Percentiles rank a stretch among this genome's conserved stretches.
Evolutionary conservation across 2,888 invertebrate species (phyloP).

Genomic region (Coenonympha glycerion): DNA sequence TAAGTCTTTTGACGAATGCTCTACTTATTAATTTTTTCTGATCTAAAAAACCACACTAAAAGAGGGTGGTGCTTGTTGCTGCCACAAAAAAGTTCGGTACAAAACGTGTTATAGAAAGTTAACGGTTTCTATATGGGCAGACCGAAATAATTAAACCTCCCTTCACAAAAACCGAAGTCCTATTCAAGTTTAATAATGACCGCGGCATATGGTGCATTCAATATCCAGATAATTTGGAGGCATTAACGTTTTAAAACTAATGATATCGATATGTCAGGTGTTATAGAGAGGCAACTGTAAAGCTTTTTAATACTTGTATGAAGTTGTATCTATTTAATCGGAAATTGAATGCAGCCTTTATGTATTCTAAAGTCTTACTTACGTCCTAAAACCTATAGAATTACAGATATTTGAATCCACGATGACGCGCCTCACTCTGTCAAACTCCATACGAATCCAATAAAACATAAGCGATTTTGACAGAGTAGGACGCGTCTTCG

Average conservation of each 20-base stretch:
- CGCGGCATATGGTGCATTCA: slow-evolving; percentile 48
- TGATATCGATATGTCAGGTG: slow-evolving; percentile 21
- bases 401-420: no score
- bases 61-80: not conserved
- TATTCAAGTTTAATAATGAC: slow-evolving; percentile 51
- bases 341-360: no score
- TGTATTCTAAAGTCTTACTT: no score
- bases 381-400: no score
- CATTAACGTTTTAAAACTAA: slow-evolving; percentile 21
- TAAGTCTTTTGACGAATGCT: not conserved
- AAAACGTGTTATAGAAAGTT: slow-evolving; percentile 36
- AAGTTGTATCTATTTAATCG: no score
- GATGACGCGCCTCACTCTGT: no score
- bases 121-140: slow-evolving; percentile 42
- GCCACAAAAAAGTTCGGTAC: slow-evolving; percentile 3
- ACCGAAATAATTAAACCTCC: slow-evolving; percentile 54
- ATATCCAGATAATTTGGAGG: slow-evolving; percentile 18
- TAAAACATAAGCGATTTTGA: no score
- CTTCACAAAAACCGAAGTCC: slow-evolving; percentile 43
- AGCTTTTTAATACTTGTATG: no score
- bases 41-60: not conserved
- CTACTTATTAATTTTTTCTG: not conserved
- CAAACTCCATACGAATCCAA: no score
- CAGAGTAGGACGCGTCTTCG: no score
- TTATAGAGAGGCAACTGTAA: slow-evolving; percentile 7